These are phyloP conservation scores for Chalcis sispes DNA, from an alignment of 2,888 invertebrate genomes.

Conservation along the genomic window DNA sequence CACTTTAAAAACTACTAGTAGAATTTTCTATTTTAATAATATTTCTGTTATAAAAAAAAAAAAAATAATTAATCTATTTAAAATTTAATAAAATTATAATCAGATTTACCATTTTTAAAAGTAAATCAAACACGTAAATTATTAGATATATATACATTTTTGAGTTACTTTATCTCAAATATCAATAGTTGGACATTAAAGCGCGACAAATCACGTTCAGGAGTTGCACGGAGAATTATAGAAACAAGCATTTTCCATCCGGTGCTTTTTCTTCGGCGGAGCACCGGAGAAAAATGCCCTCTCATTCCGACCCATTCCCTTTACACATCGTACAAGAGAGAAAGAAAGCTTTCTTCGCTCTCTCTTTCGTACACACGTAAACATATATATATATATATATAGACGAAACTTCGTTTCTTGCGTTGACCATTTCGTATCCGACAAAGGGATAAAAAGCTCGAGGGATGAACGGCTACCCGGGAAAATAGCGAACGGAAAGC, in stretches of 20 bases:
- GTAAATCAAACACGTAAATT: too few relatives aligned
- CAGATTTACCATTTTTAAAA: too few relatives aligned
- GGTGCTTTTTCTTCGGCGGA: slow-evolving; percentile 28
- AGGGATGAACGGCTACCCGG: slow-evolving; percentile 38
- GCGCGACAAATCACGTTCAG: slow-evolving; percentile 50
- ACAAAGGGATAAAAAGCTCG: slow-evolving; percentile 59
- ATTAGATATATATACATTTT: too few relatives aligned
- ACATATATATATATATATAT: slow-evolving; percentile 4
- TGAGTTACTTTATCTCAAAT: too few relatives aligned
- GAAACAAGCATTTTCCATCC: slow-evolving; percentile 58
- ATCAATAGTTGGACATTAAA: background rate
- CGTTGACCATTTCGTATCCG: slow-evolving; percentile 56
- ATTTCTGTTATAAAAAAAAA: too few relatives aligned
- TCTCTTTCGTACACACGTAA: background rate
- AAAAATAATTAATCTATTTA: too few relatives aligned
- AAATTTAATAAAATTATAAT: too few relatives aligned
- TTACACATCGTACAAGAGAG: slow-evolving; percentile 11
- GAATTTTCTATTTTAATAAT: too few relatives aligned
- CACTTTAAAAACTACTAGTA: too few relatives aligned
- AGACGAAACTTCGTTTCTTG: slow-evolving; percentile 49
- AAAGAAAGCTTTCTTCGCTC: too few relatives aligned
- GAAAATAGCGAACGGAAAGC: slow-evolving; percentile 46
- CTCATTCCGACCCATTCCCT: slow-evolving; percentile 48
- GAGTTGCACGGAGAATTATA: slow-evolving; percentile 32
- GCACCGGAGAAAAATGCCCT: slow-evolving; percentile 48